Conservation (phyloP, 2,888 invertebrate species). For the Sarcophaga rosellei region DNA sequence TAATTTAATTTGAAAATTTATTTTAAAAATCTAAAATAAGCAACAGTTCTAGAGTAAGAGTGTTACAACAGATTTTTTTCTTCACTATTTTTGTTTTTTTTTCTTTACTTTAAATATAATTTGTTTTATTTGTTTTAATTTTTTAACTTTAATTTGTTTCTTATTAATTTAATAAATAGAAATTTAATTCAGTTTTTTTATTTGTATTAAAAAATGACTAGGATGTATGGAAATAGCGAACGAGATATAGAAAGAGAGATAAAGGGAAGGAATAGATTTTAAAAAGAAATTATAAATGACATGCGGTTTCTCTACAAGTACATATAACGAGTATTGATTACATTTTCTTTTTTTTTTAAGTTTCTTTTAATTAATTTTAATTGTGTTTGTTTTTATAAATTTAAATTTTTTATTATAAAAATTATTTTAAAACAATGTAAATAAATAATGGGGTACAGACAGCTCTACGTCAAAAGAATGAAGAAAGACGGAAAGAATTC, state of each 20-base stretch:
- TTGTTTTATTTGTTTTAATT: not conserved
- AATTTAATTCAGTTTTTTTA: no score
- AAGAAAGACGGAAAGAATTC: no score
- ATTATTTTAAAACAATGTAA: not conserved
- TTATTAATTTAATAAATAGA: not conserved
- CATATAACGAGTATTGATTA: not conserved
- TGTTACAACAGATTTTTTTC: constrained; percentile 44
- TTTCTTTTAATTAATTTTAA: constrained; percentile 20
- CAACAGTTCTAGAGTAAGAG: constrained; percentile 61
- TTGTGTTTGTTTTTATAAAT: not conserved
- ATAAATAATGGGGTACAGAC: no score
- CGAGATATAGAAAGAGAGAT: not conserved
- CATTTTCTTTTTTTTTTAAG: constrained; percentile 1
- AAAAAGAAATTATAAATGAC: no score
- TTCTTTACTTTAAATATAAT: constrained; percentile 25
- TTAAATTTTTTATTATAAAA: constrained; percentile 19
- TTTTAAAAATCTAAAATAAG: constrained; percentile 67
- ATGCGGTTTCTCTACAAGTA: no score
- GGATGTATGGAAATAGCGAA: not conserved
- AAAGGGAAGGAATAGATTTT: no score
- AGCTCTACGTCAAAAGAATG: no score
- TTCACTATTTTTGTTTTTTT: constrained; percentile 16
- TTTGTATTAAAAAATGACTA: constrained; percentile 43
- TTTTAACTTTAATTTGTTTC: constrained; percentile 9
- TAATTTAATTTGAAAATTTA: constrained; percentile 39